Percentiles rank a stretch among this genome's conserved stretches.
phyloP scores from a whole-genome alignment of 30 jellyfish, hydroid and myxozoan genomes.

The Clytia hemisphaerica region DNA sequence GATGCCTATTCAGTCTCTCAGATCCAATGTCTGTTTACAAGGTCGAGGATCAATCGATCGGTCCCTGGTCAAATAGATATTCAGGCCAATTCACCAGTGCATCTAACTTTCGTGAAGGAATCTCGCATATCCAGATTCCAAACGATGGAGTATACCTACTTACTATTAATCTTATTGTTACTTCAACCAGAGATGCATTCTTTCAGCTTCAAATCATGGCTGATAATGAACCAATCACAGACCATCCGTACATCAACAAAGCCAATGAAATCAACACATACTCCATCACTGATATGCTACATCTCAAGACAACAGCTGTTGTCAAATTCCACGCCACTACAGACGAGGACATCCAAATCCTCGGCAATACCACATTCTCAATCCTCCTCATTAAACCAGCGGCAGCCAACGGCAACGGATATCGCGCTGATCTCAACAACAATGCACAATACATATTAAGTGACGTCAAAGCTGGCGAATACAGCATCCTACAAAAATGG shows the following conservation, averaged over 20 bases:
- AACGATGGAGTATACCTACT: conserved; percentile 17
- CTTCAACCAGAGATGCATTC: not conserved
- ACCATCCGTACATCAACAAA: not conserved
- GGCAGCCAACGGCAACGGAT: conserved; percentile 4
- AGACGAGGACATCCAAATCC: not conserved
- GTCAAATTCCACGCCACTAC: not conserved
- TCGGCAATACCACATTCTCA: conserved; percentile 1
- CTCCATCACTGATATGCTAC: conserved; percentile 5
- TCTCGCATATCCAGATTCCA: not conserved
- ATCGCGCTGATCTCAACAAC: conserved; percentile 5
- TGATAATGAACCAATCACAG: not conserved
- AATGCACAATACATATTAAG: not conserved
- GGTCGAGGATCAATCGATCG: not conserved
- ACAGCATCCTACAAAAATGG: not conserved
- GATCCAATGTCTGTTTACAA: not conserved
- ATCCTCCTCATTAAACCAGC: conserved; percentile 2
- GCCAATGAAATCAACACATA: not conserved
- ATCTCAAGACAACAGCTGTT: not conserved
- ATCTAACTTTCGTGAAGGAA: conserved; percentile 1
- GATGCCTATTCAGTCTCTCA: conserved; percentile 4
- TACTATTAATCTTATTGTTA: conserved; percentile 6
- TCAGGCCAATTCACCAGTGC: conserved; percentile 24
- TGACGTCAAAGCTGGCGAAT: not conserved
- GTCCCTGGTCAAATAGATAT: conserved; percentile 2
- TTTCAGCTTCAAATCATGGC: not conserved